These are phyloP conservation scores for Porites cylindrica DNA, from an alignment of 92 coral and sea anemone species.

Conservation along the genomic window DNA sequence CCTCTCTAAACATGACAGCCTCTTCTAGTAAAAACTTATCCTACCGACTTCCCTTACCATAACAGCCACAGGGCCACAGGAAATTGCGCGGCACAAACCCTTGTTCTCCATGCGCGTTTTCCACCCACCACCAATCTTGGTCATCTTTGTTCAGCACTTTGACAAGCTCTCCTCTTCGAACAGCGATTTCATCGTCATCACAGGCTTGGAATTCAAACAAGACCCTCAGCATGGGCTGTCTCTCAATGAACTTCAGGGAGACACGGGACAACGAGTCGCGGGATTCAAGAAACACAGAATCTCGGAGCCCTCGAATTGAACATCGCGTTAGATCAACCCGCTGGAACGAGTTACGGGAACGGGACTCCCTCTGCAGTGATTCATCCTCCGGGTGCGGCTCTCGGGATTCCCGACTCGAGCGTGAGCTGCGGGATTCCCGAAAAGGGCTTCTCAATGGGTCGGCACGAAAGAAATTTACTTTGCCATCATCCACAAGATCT, in stretches of 20 bases:
- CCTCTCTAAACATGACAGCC: background rate
- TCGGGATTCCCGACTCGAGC: constrained; percentile 28
- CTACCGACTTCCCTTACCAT: constrained; percentile 45
- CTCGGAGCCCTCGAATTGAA: constrained; percentile 24
- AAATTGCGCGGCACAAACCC: constrained; percentile 72
- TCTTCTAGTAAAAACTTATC: background rate
- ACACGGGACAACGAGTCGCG: constrained; percentile 24
- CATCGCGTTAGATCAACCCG: constrained; percentile 11
- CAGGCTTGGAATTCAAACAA: constrained; percentile 68
- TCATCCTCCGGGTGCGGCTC: background rate
- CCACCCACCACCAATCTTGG: constrained; percentile 76
- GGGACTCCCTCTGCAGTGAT: background rate
- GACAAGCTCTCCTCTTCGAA: constrained; percentile 64
- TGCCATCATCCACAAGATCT: constrained; percentile 14
- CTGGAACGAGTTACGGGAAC: constrained; percentile 13
- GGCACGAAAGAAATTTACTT: constrained; percentile 17
- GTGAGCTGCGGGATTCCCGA: constrained; percentile 35
- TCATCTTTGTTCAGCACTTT: constrained; percentile 67
- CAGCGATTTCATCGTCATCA: constrained; percentile 67
- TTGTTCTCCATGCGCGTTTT: constrained; percentile 41
- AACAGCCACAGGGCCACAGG: constrained; percentile 78
- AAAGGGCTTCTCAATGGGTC: constrained; percentile 35
- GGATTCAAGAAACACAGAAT: background rate
- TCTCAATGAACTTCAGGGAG: constrained; percentile 14
- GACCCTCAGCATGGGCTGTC: constrained; percentile 56